These are phyloP conservation scores for Platysteira castanea DNA, from an alignment of 2,113 vertebrate species.

Conservation along the genomic window DNA sequence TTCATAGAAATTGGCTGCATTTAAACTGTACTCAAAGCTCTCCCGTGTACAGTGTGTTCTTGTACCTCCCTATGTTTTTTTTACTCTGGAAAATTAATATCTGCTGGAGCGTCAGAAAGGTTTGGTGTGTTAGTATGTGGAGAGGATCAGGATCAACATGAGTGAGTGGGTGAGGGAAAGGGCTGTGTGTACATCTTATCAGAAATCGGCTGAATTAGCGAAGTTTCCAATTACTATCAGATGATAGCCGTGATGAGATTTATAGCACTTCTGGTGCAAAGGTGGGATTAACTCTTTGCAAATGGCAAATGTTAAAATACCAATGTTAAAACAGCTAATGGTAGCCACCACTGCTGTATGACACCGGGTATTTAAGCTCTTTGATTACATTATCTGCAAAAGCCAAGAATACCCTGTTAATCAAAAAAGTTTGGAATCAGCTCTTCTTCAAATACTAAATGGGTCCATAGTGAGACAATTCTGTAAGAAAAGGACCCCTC, in stretches of 20 bases:
- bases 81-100: slow-evolving; percentile 51
- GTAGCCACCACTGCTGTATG: neutral
- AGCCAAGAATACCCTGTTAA: neutral
- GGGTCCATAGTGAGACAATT: neutral
- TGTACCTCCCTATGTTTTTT: slow-evolving; percentile 40
- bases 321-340: neutral
- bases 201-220: neutral
- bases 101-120: neutral
- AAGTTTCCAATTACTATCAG: neutral
- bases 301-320: neutral
- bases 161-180: neutral
- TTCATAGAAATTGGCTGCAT: slow-evolving; percentile 41
- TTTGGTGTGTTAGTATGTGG: neutral
- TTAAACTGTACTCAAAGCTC: slow-evolving; percentile 14
- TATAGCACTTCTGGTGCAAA: neutral
- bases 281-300: neutral
- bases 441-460: neutral
- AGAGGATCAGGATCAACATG: neutral
- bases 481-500: neutral
- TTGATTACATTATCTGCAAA: neutral
- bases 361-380: neutral
- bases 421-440: neutral
- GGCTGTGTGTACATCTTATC: neutral
- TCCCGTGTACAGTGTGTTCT: slow-evolving; percentile 51
- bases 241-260: neutral